These are phyloP conservation scores for Menidia beryllina DNA, from an alignment of 2,113 vertebrate genomes.

Conservation along the genomic window DNA sequence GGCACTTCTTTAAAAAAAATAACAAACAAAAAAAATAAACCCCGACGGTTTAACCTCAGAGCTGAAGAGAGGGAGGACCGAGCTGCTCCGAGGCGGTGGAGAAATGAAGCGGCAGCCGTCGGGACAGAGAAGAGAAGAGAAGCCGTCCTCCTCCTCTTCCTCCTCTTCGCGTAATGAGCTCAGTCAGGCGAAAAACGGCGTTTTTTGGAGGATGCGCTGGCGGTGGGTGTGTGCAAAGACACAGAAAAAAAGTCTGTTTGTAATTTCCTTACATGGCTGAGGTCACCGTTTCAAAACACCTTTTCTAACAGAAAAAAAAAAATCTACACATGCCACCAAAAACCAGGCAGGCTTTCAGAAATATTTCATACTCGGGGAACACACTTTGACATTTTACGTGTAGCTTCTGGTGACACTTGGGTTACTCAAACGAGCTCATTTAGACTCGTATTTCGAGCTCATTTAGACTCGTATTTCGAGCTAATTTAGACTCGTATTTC, in stretches of 20 bases:
- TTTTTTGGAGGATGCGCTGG: slow-evolving; percentile 54
- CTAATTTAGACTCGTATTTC: not conserved
- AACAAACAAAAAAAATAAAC: not conserved
- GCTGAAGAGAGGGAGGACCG: slow-evolving; percentile 4
- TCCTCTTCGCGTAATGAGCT: slow-evolving; percentile 60
- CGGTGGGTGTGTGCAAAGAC: slow-evolving; percentile 59
- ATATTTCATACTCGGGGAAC: not conserved
- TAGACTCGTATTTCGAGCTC: too few species aligned
- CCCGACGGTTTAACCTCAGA: not conserved
- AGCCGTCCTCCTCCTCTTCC: slow-evolving; percentile 41
- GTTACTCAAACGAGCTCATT: too few species aligned
- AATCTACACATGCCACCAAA: not conserved
- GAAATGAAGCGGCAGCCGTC: slow-evolving; percentile 62
- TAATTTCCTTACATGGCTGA: slow-evolving; percentile 29
- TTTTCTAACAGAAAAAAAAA: too few species aligned
- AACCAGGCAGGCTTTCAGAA: not conserved
- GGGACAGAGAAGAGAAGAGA: slow-evolving; percentile 38
- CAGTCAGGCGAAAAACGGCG: slow-evolving; percentile 57
- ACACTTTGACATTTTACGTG: not conserved
- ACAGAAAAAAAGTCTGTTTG: not conserved
- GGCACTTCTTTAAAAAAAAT: slow-evolving; percentile 38
- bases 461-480: too few species aligned
- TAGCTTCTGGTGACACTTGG: not conserved
- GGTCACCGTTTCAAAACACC: slow-evolving; percentile 34
- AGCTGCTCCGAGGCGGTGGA: slow-evolving; percentile 47